These are phyloP conservation scores for Chaunax sp. DNA, from an alignment of 2,797 vertebrate species.

Conservation along the genomic window DNA sequence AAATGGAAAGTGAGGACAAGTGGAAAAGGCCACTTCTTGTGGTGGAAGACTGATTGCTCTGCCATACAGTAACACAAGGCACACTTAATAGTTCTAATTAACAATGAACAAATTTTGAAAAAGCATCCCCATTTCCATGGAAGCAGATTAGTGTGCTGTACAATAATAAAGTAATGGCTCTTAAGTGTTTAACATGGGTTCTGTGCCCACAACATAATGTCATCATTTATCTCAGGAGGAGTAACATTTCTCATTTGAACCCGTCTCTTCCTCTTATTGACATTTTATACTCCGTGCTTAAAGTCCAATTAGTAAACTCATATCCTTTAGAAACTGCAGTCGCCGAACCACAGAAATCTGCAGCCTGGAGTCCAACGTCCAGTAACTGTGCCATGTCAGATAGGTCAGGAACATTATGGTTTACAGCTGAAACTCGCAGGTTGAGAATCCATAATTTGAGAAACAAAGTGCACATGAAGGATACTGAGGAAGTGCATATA, in stretches of 20 bases:
- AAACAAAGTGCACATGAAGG: neutral
- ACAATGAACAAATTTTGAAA: slow-evolving; percentile 7
- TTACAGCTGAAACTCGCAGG: neutral
- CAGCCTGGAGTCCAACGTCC: neutral
- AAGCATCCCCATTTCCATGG: neutral
- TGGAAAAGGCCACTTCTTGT: neutral
- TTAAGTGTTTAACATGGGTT: no score
- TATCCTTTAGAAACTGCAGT: neutral
- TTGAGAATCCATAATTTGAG: no score
- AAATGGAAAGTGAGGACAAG: neutral
- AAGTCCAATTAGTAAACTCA: neutral
- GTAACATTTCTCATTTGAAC: no score
- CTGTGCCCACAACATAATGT: neutral
- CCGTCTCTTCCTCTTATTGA: no score
- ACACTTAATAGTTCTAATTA: slow-evolving; percentile 1
- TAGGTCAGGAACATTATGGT: neutral
- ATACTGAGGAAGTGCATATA: neutral
- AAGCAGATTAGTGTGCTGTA: neutral
- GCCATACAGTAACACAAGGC: neutral
- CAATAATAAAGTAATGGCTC: neutral
- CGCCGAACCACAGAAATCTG: neutral
- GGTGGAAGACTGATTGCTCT: neutral
- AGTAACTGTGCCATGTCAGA: neutral
- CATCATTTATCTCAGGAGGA: neutral
- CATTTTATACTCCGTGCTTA: neutral